Base-by-base conservation (phyloP, 2,888 invertebrate species). In the Coleophora deauratella region DNA sequence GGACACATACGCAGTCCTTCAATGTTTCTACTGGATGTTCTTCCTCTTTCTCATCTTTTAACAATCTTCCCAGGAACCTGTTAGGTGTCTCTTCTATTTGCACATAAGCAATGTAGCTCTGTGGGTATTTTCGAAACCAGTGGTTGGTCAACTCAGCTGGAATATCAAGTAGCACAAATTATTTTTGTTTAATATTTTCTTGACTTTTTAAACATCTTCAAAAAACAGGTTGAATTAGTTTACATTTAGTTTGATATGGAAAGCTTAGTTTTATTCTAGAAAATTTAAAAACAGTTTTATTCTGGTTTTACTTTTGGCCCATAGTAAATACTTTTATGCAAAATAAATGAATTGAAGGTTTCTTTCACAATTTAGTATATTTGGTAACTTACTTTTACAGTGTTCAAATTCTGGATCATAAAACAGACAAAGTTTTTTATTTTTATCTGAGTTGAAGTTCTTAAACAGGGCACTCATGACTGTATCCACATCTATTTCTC, bases 401-500 rank as follows among this genome's bases (percentile, higher is more conserved):
- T 92, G 86, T 47, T 91, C 87, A 69, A 88, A 92, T 12, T 88
- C 87, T 37, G 90, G 87, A 69, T 93, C 92, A 56, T 93, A 89
- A 58, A 92, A 89, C 36, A 94, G 59, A 43, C 89, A 80, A 11
- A 90, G 59, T 7, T 70, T 68, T 0, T 43, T 49, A 13, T 69
- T 62, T 0, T 55, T 54, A 46, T 85, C 72, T 7, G 62, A 48
- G 71, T 66, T 41, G 63, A 71, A 55, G 49, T 59, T 55, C 0
- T 62, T 49, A 30, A 48, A 39, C 10, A 79, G 41, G 7, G 45
- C 12, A 10, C 50, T 59, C 33, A 68, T 56, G 9, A 51, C 49
- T n/a, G 54, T 47, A 1, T 78, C 66, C 4, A 88, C 40, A 59
- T 92, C 81, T 9, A 96, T 57, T 0, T 79, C 52, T 31, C 74